Evolutionary conservation across 30 jellyfish, hydroid and myxozoan genomes (phyloP).

Genomic region (Chrysaora quinquecirrha): DNA sequence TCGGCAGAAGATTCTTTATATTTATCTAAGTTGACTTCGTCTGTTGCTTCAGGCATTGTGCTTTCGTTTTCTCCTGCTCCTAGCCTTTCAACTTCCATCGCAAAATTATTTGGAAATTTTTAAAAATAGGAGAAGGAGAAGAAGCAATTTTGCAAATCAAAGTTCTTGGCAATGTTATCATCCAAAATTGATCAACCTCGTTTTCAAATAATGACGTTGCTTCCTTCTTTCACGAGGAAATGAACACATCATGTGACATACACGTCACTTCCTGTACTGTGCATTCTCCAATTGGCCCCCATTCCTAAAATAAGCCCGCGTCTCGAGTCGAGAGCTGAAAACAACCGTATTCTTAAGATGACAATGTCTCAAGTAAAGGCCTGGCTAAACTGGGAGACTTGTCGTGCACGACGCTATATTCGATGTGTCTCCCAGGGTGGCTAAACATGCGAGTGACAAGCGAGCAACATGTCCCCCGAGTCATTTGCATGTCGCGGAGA

Average conservation of each 20-base stretch:
- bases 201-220: neutral
- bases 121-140: neutral
- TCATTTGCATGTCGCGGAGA: no score
- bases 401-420: no score
- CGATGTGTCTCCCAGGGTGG: no score
- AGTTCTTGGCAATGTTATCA: neutral
- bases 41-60: constrained; percentile 18
- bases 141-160: neutral
- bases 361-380: no score
- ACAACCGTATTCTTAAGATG: no score
- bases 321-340: no score
- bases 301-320: no score
- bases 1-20: constrained; percentile 35
- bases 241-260: neutral
- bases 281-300: no score
- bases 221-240: neutral
- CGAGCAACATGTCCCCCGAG: no score
- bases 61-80: neutral
- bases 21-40: constrained; percentile 35
- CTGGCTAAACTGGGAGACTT: no score
- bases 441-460: no score
- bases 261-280: neutral
- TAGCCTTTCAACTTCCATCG: neutral
- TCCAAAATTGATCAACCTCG: neutral
- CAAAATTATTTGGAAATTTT: neutral